Evolutionary conservation across 2,113 vertebrate genomes (phyloP).

Genomic region (Balaeniceps rex): DNA sequence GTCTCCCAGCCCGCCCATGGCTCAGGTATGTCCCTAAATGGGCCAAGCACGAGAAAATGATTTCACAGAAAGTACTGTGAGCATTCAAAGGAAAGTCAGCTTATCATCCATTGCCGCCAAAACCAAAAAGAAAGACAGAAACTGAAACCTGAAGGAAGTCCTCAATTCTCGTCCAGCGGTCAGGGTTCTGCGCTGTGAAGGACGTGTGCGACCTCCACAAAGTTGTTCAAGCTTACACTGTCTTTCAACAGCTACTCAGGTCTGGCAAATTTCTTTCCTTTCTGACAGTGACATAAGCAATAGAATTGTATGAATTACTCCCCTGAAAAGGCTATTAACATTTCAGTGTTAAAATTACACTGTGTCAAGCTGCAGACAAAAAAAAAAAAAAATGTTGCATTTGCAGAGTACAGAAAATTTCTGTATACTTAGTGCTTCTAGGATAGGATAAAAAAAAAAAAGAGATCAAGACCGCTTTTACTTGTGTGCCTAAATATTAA

Average conservation of each 20-base stretch:
- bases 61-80: not conserved
- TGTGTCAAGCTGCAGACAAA: not conserved
- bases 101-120: not conserved
- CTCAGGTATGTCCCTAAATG: not conserved
- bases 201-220: rapidly evolving
- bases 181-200: not conserved
- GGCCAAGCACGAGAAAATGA: not conserved
- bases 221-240: not conserved
- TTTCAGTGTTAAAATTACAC: slow-evolving; percentile 15
- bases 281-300: not conserved
- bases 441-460: not conserved
- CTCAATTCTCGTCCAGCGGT: rapidly evolving
- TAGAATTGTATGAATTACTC: not conserved
- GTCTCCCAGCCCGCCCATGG: not conserved
- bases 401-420: not conserved
- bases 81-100: not conserved
- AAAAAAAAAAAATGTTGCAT: not conserved
- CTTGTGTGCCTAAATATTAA: not conserved
- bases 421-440: not conserved
- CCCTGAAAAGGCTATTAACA: slow-evolving; percentile 1
- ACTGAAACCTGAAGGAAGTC: not conserved
- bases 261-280: not conserved
- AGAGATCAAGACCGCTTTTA: not conserved
- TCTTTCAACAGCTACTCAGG: not conserved
- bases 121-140: not conserved